A percentile compares a stretch with the other conserved stretches of the same genome.
These are phyloP conservation scores for Cromileptes altivelis DNA, from an alignment of 2,113 vertebrate genomes.

Conservation along the genomic window DNA sequence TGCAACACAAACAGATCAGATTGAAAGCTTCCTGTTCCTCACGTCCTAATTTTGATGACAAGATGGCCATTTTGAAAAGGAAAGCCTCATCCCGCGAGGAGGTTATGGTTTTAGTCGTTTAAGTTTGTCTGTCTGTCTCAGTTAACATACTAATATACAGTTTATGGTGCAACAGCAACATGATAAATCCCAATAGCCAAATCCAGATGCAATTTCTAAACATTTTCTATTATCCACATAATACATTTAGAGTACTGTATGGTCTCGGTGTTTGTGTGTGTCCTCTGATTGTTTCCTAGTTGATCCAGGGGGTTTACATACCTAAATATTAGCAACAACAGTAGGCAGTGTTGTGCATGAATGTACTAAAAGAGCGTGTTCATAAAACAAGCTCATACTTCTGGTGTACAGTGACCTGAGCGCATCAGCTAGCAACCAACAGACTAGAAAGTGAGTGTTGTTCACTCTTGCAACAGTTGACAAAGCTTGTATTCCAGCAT, in stretches of 20 bases:
- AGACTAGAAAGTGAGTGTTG: too few relatives aligned
- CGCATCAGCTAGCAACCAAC: too few relatives aligned
- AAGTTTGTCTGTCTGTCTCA: not conserved
- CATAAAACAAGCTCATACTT: too few relatives aligned
- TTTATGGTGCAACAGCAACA: not conserved
- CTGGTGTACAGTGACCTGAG: too few relatives aligned
- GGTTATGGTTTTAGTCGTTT: not conserved
- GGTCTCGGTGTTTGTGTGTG: not conserved
- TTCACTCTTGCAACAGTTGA: too few relatives aligned
- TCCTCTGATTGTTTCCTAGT: not conserved
- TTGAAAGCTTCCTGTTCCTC: not conserved
- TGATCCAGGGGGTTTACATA: not conserved
- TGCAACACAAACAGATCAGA: constrained; percentile 63
- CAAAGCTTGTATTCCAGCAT: too few relatives aligned
- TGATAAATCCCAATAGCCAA: too few relatives aligned
- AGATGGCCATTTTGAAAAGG: not conserved
- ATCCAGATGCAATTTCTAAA: too few relatives aligned
- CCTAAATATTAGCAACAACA: not conserved
- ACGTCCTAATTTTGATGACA: not conserved
- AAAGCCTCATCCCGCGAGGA: not conserved
- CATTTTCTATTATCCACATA: not conserved
- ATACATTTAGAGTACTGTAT: not conserved
- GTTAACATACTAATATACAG: too few relatives aligned
- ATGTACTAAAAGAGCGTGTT: too few relatives aligned
- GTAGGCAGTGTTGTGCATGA: too few relatives aligned